Conservation (phyloP, 2,113 vertebrate genomes). For the Sarotherodon lohbergeri region DNA sequence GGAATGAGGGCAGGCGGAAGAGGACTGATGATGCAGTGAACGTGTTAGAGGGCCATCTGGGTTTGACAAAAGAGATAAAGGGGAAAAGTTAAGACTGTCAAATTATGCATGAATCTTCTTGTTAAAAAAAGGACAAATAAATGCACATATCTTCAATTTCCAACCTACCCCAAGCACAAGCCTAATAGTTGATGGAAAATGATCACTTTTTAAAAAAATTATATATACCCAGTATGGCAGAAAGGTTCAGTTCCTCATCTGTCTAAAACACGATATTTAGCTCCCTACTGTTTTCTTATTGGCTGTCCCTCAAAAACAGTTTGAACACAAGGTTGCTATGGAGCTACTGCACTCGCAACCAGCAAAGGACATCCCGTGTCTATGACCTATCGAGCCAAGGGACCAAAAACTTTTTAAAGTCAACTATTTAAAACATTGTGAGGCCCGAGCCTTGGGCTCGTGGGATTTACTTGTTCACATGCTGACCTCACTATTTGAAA, state of each 20-base stretch:
- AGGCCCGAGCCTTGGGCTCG: neutral
- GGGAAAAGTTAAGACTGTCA: neutral
- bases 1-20: conserved; percentile 89
- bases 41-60: conserved; percentile 87
- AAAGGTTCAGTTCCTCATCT: neutral
- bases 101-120: neutral
- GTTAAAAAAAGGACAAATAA: neutral
- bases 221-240: neutral
- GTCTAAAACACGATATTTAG: neutral
- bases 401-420: neutral
- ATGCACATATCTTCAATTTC: neutral
- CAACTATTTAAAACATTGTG: neutral
- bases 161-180: neutral
- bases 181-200: neutral
- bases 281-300: neutral
- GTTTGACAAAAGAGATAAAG: neutral
- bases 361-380: neutral
- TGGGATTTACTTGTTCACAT: neutral
- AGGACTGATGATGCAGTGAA: conserved; percentile 90
- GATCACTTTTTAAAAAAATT: neutral
- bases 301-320: neutral
- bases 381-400: neutral
- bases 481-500: neutral
- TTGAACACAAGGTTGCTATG: neutral
- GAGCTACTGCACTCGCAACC: neutral